Evolutionary conservation across 2,797 vertebrate genomes (phyloP).

Genomic region (Vipera latastei): DNA sequence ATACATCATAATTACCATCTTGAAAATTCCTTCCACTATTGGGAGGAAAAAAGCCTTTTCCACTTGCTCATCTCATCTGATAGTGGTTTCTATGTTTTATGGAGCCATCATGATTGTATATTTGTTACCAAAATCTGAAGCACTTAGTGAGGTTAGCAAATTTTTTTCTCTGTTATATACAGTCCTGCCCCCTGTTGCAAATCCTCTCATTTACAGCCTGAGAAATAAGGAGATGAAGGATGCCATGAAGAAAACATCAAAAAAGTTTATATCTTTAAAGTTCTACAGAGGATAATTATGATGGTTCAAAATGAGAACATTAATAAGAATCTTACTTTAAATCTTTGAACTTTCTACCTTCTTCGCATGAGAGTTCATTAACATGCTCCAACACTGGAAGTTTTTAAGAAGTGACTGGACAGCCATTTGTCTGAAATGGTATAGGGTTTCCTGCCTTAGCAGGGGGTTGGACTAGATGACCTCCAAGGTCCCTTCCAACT

Average conservation of each 20-base stretch:
- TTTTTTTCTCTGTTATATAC: constrained; percentile 50
- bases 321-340: background rate
- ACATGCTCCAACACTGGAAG: background rate
- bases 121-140: constrained; percentile 29
- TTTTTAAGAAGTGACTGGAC: too few species aligned
- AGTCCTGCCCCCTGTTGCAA: constrained; percentile 31
- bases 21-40: background rate
- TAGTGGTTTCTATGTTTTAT: constrained; percentile 18
- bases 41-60: constrained; percentile 18
- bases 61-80: constrained; percentile 20
- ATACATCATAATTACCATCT: constrained; percentile 1
- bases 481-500: too few species aligned
- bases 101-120: constrained; percentile 31
- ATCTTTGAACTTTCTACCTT: background rate
- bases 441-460: too few species aligned
- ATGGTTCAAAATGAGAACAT: background rate
- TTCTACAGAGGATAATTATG: background rate
- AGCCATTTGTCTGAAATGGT: too few species aligned
- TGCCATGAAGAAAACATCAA: constrained; percentile 30
- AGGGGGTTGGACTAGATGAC: too few species aligned
- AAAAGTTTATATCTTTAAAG: background rate
- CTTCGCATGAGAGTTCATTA: background rate
- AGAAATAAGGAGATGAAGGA: constrained; percentile 50
- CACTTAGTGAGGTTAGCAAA: background rate
- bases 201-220: constrained; percentile 51